Base-by-base conservation (phyloP, 2,113 vertebrate genomes). In the Piaya cayana region DNA sequence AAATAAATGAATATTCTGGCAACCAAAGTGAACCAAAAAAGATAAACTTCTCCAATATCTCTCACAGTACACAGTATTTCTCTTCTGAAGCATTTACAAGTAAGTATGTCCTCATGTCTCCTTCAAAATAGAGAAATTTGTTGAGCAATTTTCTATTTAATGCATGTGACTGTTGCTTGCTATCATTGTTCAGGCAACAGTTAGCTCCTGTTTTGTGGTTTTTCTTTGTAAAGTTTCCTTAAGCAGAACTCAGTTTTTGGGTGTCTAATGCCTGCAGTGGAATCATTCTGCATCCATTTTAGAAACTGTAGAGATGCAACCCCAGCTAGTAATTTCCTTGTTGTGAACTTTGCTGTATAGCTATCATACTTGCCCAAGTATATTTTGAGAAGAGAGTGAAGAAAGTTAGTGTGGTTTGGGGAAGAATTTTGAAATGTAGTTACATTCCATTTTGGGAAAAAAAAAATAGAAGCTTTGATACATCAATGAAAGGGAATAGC, bases 401-500 rank as follows among this genome's bases (percentile, higher is more conserved):
- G 26, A 82, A 62, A 83, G 22, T 70, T 22, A 58, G 8, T 77
- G 50, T 52, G 42, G 68, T 83, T 92, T 83, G 15, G 42, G 16
- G 74, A 70, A 83, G 60, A 62, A 68, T 84, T 92, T 78, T 86
- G 55, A 92, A 78, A 75, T 56, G 56, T 78, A 26, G 55, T 81
- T 91, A 34, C 55, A 63, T 93, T 78, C 47, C 47, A 74, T 29
- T 52, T 65, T 23, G 29, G 42, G 18, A 8, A 45, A 4, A 17
- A 17, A n/a, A 85, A 58, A 60, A 15, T 3, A 52, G 56, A n/a
- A 70, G 50, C 78, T 92, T 95, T 96, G 90, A 96, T 93, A 32
- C 8, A 0, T n/a, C 0, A 12, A 82, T 92, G 89, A 95, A 95
- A 95, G 47, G 20, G 81, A 85, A 85, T 50, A 64, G 30, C 42